phyloP scores from a whole-genome alignment of 2,797 vertebrate species.

The Carapus acus region DNA sequence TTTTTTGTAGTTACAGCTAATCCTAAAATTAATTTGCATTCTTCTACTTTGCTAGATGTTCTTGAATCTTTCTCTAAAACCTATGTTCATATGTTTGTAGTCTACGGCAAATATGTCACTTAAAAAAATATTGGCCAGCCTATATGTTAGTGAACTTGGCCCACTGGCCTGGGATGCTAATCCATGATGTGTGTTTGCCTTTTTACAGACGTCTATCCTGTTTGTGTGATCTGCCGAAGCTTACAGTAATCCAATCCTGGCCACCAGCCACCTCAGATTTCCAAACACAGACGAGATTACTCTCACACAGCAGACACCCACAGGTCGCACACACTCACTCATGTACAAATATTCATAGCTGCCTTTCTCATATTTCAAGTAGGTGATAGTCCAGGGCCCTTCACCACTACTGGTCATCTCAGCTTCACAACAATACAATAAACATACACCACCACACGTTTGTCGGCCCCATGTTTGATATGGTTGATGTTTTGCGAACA shows the following conservation, averaged over 20 bases:
- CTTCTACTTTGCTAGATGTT: no score
- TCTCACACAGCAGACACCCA: constrained; percentile 14
- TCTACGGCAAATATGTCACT: no score
- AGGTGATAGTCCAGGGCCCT: no score
- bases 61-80: no score
- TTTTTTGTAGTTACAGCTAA: no score
- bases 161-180: constrained; percentile 52
- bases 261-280: constrained; percentile 54
- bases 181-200: constrained; percentile 39
- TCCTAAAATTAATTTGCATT: no score
- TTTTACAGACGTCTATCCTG: constrained; percentile 57
- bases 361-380: neutral
- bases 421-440: neutral
- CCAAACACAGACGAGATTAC: constrained; percentile 49
- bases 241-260: constrained; percentile 69
- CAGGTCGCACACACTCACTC: constrained; percentile 5
- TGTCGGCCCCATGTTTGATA: constrained; percentile 27
- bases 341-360: constrained; percentile 2
- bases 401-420: no score
- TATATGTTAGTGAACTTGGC: constrained; percentile 48
- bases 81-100: no score
- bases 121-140: no score
- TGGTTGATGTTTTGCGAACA: no score
- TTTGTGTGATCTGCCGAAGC: constrained; percentile 65
- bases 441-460: constrained; percentile 7